Base-by-base conservation (phyloP, 1,140 invertebrate genomes). In the Conopomorpha cramerella region DNA sequence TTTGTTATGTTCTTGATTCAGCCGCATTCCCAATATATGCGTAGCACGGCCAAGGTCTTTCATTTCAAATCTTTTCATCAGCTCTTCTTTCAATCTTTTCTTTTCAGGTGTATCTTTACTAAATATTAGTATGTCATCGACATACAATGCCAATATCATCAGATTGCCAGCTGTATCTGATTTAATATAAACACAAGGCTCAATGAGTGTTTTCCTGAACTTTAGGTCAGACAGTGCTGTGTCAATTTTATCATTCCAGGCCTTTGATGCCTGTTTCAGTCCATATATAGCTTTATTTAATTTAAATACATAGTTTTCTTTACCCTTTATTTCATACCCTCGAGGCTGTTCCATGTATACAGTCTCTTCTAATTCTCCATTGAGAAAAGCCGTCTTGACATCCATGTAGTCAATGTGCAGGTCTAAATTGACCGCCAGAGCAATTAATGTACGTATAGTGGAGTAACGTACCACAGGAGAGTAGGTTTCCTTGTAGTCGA, bases 321-420 rank as follows among this genome's bases (percentile, higher is more conserved):
- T 23, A 10, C 19, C 19, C 10, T 23, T 10, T 10, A 23, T 10
- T 23, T 23, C 10, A 10, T 23, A 23, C 19, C 19, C 19, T 6
- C 10, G 4, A 6, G 19, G 19, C 19, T 23, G 19, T 10, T 23
- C 19, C 19, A 23, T 23, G 19, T 6, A 23, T 6, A 23, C 19
- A 23, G 19, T 23, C 10, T 36, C 34, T 11, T 15, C 16, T 12
- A 36, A 29, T 8, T 36, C 34, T 16, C 34, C 34, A 36, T 78
- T 49, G 18, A 79, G 41, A 45, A 70, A 80, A 0, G 77, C 77
- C 12, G 61, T 66, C 31, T 51, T 56, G 1, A 61, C 51, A 45
- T 78, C 74, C 36, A 66, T 49, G 13, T 73, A 58, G 16, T 47
- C 30, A 19, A 57, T 30, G 28, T 51, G 11, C 15, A 61, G 30